Percentiles rank a stretch among this genome's conserved stretches.
Conservation (phyloP, 2,888 invertebrate genomes). For the Peribatodes rhomboidaria region DNA sequence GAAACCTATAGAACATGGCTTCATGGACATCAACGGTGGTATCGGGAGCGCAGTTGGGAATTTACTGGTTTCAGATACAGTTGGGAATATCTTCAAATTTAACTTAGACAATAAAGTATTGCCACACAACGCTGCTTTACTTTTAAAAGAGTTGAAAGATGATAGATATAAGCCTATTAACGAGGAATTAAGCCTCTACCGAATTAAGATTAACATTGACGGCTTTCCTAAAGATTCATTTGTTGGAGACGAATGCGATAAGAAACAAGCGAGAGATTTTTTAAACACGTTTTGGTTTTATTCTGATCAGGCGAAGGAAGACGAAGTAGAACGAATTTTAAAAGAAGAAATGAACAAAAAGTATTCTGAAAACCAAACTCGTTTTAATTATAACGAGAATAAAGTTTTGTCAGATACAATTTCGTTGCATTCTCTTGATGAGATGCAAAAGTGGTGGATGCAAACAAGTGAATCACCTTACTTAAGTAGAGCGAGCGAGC, state of each 20-base stretch:
- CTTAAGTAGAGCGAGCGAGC: too few relatives aligned
- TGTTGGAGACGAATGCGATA: conserved; percentile 51
- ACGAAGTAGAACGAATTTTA: conserved; percentile 51
- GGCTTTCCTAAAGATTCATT: conserved; percentile 55
- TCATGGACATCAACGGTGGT: too few relatives aligned
- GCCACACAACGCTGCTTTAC: conserved; percentile 47
- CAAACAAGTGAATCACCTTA: too few relatives aligned
- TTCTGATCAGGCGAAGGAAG: conserved; percentile 58
- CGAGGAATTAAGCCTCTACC: conserved; percentile 42
- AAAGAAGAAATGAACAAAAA: conserved; percentile 54
- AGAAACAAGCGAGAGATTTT: too few relatives aligned
- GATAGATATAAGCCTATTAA: conserved; percentile 21
- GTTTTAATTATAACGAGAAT: too few relatives aligned
- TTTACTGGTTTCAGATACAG: conserved; percentile 47
- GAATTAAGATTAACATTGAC: too few relatives aligned
- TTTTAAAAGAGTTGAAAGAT: conserved; percentile 43
- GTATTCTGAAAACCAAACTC: too few relatives aligned
- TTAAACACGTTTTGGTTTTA: conserved; percentile 59
- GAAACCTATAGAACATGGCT: too few relatives aligned
- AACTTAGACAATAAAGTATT: conserved; percentile 39
- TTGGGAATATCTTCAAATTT: conserved; percentile 48
- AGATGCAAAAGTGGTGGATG: too few relatives aligned
- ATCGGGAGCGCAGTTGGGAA: conserved; percentile 59
- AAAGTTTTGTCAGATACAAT: too few relatives aligned
- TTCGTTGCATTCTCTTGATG: too few relatives aligned